A percentile compares a stretch with the other conserved stretches of the same genome.
Conservation (phyloP, 2,888 invertebrate species). For the Blera fallax region DNA sequence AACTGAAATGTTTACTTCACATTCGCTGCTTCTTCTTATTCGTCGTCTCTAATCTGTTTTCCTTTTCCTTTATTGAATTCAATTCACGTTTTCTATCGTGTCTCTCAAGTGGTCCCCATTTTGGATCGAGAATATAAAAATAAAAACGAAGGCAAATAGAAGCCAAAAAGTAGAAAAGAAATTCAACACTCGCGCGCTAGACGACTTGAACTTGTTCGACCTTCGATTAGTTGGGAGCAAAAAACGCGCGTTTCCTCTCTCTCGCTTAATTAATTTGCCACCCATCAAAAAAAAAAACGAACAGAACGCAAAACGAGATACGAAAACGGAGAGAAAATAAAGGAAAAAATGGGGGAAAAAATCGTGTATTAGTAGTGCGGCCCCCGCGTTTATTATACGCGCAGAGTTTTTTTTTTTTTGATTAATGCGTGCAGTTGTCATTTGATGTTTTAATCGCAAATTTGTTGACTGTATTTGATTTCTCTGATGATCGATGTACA, state of each 20-base stretch:
- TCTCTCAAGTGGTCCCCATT: constrained; percentile 25
- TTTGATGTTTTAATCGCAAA: constrained; percentile 1
- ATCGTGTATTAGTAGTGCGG: not conserved
- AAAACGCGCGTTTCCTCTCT: constrained; percentile 25
- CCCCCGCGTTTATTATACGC: constrained; percentile 8
- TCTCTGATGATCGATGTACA: not conserved
- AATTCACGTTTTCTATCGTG: constrained; percentile 10
- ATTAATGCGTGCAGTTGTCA: not conserved
- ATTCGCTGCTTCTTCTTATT: not conserved
- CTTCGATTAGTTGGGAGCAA: constrained; percentile 53
- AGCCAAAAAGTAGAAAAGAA: not conserved
- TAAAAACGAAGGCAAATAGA: not conserved
- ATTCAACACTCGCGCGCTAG: constrained; percentile 10
- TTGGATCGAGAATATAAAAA: constrained; percentile 16
- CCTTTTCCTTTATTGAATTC: constrained; percentile 30
- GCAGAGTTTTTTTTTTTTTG: not conserved
- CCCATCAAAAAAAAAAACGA: constrained; percentile 4
- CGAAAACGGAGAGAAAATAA: not conserved
- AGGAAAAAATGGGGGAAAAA: not conserved
- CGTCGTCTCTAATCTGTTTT: constrained; percentile 3
- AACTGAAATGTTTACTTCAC: constrained; percentile 22
- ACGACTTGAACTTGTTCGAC: constrained; percentile 54
- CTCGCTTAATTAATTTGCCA: constrained; percentile 36
- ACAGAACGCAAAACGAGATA: too few relatives aligned
- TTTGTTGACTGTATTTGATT: not conserved